Evolutionary conservation across 2,888 invertebrate genomes (phyloP).

Genomic region (Herminia tarsipennalis): DNA sequence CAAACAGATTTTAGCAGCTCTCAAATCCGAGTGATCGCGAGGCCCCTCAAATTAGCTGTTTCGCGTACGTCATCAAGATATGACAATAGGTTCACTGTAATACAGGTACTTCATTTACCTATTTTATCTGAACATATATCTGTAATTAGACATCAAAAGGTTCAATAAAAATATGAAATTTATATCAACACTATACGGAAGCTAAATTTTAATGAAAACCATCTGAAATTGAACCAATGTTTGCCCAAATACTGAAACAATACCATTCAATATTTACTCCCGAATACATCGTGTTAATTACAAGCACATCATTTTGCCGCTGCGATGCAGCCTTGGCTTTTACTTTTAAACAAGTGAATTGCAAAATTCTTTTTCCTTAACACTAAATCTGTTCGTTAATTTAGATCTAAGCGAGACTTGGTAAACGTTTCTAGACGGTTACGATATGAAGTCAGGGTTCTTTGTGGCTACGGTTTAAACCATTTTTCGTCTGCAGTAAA

Average conservation of each 20-base stretch:
- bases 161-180: too few relatives aligned
- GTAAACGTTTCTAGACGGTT: slow-evolving; percentile 33
- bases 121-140: too few relatives aligned
- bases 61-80: too few relatives aligned
- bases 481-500: slow-evolving; percentile 15
- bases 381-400: slow-evolving; percentile 51
- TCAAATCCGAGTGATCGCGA: too few relatives aligned
- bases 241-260: background rate
- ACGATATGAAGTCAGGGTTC: slow-evolving; percentile 29
- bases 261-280: slow-evolving; percentile 2
- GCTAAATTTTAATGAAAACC: background rate
- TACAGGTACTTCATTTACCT: too few relatives aligned
- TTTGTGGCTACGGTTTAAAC: slow-evolving; percentile 23
- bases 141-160: too few relatives aligned
- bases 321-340: slow-evolving; percentile 19
- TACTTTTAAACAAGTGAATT: slow-evolving; percentile 37
- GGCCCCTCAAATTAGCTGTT: too few relatives aligned
- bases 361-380: slow-evolving; percentile 38
- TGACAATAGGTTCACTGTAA: too few relatives aligned
- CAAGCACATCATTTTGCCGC: slow-evolving; percentile 30
- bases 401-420: slow-evolving; percentile 40
- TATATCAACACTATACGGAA: too few relatives aligned
- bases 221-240: background rate
- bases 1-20: too few relatives aligned
- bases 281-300: slow-evolving; percentile 40